These are phyloP conservation scores for Philopotamus ludificatus DNA, from an alignment of 1,140 invertebrate species.

Conservation along the genomic window DNA sequence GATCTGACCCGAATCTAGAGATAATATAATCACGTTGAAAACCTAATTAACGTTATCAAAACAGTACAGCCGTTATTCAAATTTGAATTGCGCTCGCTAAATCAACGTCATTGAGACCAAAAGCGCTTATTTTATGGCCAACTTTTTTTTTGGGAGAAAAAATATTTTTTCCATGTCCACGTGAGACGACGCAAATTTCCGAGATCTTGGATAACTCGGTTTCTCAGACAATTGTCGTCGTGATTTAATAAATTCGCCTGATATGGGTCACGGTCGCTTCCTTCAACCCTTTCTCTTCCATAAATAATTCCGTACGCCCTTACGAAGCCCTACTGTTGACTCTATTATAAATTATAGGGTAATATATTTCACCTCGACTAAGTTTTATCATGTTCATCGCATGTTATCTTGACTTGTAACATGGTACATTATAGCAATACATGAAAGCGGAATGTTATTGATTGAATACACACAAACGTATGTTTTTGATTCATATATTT, in stretches of 20 bases:
- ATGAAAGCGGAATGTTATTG: not conserved
- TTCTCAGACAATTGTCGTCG: conserved; percentile 4
- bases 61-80: too few relatives aligned
- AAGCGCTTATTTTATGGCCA: too few relatives aligned
- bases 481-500: too few relatives aligned
- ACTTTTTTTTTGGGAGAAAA: too few relatives aligned
- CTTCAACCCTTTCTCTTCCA: conserved; percentile 5
- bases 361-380: conserved; percentile 16
- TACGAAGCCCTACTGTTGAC: not conserved
- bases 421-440: not conserved
- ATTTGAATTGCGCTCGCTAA: too few relatives aligned
- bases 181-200: not conserved
- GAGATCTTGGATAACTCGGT: not conserved
- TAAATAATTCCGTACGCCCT: conserved; percentile 13
- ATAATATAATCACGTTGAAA: too few relatives aligned
- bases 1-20: too few relatives aligned
- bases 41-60: too few relatives aligned
- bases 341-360: conserved; percentile 9
- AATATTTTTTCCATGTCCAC: too few relatives aligned
- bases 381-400: not conserved
- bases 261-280: conserved; percentile 17
- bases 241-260: conserved; percentile 18
- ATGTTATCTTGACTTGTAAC: not conserved
- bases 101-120: too few relatives aligned
- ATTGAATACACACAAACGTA: not conserved